A percentile compares a stretch with the other conserved stretches of the same genome.
Evolutionary conservation across 2,797 vertebrate genomes (phyloP).

Genomic region (Enteromius fasciolatus): DNA sequence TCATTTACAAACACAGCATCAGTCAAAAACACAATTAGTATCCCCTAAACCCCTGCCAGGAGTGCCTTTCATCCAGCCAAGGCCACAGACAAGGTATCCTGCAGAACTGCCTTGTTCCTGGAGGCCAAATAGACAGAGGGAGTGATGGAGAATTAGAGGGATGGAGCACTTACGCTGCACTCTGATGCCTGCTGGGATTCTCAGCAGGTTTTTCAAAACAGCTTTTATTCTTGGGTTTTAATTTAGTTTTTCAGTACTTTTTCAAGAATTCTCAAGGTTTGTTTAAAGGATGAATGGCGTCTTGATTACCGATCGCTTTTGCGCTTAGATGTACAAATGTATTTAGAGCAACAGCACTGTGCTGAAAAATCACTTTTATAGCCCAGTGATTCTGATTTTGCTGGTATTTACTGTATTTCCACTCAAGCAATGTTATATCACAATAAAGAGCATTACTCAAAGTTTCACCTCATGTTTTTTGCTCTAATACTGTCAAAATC

Average conservation of each 20-base stretch:
- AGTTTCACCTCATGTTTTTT: neutral
- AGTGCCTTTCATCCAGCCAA: conserved; percentile 85
- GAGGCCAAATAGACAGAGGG: conserved; percentile 62
- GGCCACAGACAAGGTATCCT: conserved; percentile 89
- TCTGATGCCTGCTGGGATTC: conserved; percentile 43
- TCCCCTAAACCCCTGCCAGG: conserved; percentile 91
- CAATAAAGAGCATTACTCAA: neutral
- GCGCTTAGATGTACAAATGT: neutral
- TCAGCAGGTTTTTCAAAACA: conserved; percentile 40
- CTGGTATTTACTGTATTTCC: neutral
- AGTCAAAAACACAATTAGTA: conserved; percentile 94
- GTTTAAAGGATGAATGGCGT: neutral
- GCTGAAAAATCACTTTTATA: neutral
- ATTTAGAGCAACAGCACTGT: neutral
- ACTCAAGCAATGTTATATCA: neutral
- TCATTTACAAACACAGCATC: conserved; percentile 66
- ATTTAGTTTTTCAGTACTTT: neutral
- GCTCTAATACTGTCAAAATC: conserved; percentile 26
- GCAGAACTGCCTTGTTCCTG: conserved; percentile 79
- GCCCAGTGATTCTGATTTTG: neutral
- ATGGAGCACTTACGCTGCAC: conserved; percentile 36
- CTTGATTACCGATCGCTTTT: neutral
- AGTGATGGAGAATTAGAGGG: conserved; percentile 16
- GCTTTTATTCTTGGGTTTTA: neutral
- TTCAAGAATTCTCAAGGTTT: neutral